phyloP scores from a whole-genome alignment of 2,888 invertebrate genomes.

The Camptogramma bilineatum region DNA sequence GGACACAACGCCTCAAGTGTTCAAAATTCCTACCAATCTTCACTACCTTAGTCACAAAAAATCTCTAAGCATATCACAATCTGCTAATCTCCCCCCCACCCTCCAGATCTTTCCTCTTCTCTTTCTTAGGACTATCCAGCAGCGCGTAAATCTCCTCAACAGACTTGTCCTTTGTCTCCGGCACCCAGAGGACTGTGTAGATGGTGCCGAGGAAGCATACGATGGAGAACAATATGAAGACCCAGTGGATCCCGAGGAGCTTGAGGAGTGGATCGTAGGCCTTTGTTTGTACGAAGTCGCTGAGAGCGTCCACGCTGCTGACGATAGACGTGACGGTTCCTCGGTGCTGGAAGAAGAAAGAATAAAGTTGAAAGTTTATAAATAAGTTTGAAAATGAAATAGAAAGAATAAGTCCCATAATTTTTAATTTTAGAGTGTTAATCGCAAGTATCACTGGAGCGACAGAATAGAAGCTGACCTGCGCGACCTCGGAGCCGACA shows the following conservation, averaged over 20 bases:
- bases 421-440: too few relatives aligned
- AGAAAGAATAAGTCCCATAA: too few relatives aligned
- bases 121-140: slow-evolving; percentile 68
- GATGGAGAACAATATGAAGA: slow-evolving; percentile 76
- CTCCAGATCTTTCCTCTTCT: slow-evolving; percentile 72
- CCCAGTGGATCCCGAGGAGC: slow-evolving; percentile 79
- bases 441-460: too few relatives aligned
- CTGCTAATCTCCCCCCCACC: slow-evolving; percentile 68
- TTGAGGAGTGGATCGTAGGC: slow-evolving; percentile 78
- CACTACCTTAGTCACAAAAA: neutral
- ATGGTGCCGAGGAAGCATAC: slow-evolving; percentile 72
- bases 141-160: slow-evolving; percentile 77
- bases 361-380: neutral
- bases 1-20: neutral
- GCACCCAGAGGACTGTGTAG: slow-evolving; percentile 78
- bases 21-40: neutral
- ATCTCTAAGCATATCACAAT: slow-evolving; percentile 53
- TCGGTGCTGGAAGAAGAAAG: slow-evolving; percentile 66
- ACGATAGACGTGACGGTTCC: slow-evolving; percentile 79
- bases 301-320: slow-evolving; percentile 73
- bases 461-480: too few relatives aligned
- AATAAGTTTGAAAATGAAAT: too few relatives aligned
- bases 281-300: slow-evolving; percentile 79
- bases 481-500: too few relatives aligned
- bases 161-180: slow-evolving; percentile 75